These are phyloP conservation scores for Macquaria australasica DNA, from an alignment of 2,113 vertebrate genomes.

Conservation along the genomic window DNA sequence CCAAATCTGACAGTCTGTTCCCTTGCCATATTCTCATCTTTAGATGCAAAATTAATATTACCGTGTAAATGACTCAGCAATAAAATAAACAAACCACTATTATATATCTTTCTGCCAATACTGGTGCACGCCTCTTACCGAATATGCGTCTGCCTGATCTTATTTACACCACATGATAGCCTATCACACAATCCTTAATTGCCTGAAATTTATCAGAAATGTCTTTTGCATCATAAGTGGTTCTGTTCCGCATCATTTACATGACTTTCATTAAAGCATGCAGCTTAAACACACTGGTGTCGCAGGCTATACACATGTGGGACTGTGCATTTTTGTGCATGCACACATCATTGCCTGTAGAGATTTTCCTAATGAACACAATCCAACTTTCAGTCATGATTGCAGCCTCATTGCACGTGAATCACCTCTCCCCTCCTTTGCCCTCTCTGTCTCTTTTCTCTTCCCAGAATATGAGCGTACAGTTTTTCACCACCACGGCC, in stretches of 20 bases:
- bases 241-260: slow-evolving; percentile 68
- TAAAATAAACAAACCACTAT: slow-evolving; percentile 1
- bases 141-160: slow-evolving; percentile 29
- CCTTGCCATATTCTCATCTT: slow-evolving; percentile 5
- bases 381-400: slow-evolving; percentile 25
- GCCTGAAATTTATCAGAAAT: slow-evolving; percentile 42
- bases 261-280: slow-evolving; percentile 44
- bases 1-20: slow-evolving; percentile 6
- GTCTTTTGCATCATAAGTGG: slow-evolving; percentile 41
- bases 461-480: slow-evolving; percentile 40
- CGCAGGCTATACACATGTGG: background rate
- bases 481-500: slow-evolving; percentile 68
- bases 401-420: slow-evolving; percentile 44
- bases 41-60: slow-evolving; percentile 25
- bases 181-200: slow-evolving; percentile 42
- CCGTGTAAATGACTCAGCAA: slow-evolving; percentile 18
- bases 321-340: slow-evolving; percentile 8
- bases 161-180: slow-evolving; percentile 26
- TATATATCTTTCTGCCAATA: background rate
- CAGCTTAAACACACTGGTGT: slow-evolving; percentile 53
- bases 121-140: background rate
- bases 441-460: slow-evolving; percentile 1
- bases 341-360: slow-evolving; percentile 22
- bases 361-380: slow-evolving; percentile 46
- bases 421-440: slow-evolving; percentile 39